Conservation (phyloP, 2,113 vertebrate species). For the Neomonachus schauinslandi region DNA sequence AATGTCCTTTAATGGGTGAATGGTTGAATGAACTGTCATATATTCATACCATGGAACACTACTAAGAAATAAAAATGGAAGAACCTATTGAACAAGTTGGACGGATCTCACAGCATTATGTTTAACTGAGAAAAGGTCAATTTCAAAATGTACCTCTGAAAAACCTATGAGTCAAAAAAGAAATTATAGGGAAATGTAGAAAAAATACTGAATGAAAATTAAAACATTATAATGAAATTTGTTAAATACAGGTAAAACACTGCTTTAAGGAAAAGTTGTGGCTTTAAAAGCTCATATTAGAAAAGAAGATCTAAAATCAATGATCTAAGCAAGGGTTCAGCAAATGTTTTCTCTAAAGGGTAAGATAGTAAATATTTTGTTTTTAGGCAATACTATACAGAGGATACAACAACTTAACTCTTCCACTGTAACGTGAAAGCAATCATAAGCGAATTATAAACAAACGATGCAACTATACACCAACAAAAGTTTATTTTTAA, state of each 20-base stretch:
- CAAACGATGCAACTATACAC: neutral
- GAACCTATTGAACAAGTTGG: neutral
- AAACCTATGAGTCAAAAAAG: neutral
- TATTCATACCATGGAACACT: neutral
- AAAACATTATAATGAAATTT: neutral
- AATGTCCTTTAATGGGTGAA: neutral
- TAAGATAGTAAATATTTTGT: neutral
- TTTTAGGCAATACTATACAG: neutral
- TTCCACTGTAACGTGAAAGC: neutral
- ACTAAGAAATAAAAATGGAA: neutral
- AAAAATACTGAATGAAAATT: neutral
- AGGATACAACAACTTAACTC: neutral
- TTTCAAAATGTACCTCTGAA: neutral
- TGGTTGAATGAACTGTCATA: neutral
- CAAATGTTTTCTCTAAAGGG: neutral
- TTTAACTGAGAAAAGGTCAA: neutral
- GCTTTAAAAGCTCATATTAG: neutral
- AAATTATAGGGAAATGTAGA: neutral
- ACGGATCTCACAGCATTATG: neutral
- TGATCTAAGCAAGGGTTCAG: neutral
- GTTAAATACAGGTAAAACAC: neutral
- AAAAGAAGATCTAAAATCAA: conserved; percentile 22
- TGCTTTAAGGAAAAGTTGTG: neutral
- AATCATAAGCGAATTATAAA: neutral
- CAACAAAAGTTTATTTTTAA: neutral